These are phyloP conservation scores for Gambusia affinis DNA, from an alignment of 2,113 vertebrate genomes.

Conservation along the genomic window DNA sequence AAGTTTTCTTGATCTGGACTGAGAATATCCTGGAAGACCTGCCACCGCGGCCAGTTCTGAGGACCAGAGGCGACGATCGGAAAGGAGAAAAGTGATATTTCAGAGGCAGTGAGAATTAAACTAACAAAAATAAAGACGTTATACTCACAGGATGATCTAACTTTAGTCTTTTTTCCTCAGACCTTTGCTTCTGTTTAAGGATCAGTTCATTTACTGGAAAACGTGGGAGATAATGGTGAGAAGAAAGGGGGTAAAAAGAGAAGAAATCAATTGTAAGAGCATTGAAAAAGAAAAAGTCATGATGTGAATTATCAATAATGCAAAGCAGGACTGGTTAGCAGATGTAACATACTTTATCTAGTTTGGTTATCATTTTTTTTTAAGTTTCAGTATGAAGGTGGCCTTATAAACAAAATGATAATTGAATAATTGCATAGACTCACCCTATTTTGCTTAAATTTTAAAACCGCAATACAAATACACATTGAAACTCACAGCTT, in stretches of 20 bases:
- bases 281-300: neutral
- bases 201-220: slow-evolving; percentile 96
- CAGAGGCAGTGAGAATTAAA: neutral
- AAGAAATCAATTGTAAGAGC: neutral
- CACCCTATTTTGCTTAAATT: neutral
- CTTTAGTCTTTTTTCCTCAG: slow-evolving; percentile 95
- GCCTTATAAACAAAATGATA: neutral
- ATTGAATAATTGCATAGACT: neutral
- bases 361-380: neutral
- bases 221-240: neutral
- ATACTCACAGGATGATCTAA: slow-evolving; percentile 96
- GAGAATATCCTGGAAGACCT: slow-evolving; percentile 94
- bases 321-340: neutral
- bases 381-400: neutral
- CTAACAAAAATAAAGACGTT: neutral
- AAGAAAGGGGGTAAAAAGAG: neutral
- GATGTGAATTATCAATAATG: neutral
- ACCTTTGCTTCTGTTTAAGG: slow-evolving; percentile 98
- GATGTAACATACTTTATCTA: neutral
- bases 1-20: slow-evolving; percentile 95
- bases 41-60: slow-evolving; percentile 96
- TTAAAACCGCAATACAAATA: neutral
- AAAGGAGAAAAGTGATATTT: neutral
- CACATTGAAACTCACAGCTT: neutral
- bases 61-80: slow-evolving; percentile 8